phyloP scores from a whole-genome alignment of 2,888 invertebrate species.

The Patella caerulea region DNA sequence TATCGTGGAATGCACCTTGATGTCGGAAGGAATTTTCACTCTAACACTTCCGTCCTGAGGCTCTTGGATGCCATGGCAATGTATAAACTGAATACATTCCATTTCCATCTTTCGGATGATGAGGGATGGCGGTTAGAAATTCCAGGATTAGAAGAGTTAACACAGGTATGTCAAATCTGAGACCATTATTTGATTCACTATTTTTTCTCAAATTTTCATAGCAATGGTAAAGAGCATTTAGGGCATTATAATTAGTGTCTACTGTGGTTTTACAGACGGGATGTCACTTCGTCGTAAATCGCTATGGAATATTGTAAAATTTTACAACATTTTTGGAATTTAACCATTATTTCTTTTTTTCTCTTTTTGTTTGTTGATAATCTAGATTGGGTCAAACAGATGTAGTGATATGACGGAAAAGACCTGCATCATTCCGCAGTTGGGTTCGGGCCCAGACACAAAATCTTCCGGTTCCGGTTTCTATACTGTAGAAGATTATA shows the following conservation, averaged over 20 bases:
- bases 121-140: constrained; percentile 70
- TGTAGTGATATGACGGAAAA: constrained; percentile 51
- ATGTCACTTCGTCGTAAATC: not conserved
- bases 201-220: too few species aligned
- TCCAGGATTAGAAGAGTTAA: constrained; percentile 64
- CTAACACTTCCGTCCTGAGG: constrained; percentile 48
- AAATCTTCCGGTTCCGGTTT: constrained; percentile 50
- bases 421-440: constrained; percentile 53
- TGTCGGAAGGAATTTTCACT: constrained; percentile 59
- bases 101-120: constrained; percentile 68
- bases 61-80: constrained; percentile 64
- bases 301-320: not conserved
- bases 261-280: too few species aligned
- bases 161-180: constrained; percentile 46
- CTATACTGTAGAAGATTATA: constrained; percentile 49
- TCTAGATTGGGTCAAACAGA: constrained; percentile 48
- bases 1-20: constrained; percentile 59
- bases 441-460: constrained; percentile 53
- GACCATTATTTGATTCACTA: too few species aligned
- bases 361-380: not conserved
- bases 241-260: too few species aligned
- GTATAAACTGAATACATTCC: constrained; percentile 68
- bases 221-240: too few species aligned
- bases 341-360: constrained; percentile 11
- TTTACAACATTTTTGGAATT: constrained; percentile 5